These are phyloP conservation scores for Gonatopus flavifemur DNA, from an alignment of 1,140 invertebrate genomes.

Conservation along the genomic window DNA sequence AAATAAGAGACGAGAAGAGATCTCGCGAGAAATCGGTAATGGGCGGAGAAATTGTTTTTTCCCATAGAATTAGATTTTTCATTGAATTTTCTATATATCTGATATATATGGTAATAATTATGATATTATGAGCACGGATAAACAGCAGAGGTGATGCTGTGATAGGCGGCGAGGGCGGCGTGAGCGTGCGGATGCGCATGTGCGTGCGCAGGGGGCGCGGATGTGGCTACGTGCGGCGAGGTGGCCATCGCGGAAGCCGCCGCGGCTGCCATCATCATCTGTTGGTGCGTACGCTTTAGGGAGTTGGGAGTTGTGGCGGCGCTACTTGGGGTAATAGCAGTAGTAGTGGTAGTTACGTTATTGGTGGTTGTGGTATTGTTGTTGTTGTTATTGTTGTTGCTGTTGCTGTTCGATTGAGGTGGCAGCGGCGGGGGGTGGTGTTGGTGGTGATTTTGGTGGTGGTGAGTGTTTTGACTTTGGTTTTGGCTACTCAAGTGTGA, in stretches of 20 bases:
- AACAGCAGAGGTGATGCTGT: slow-evolving; percentile 55
- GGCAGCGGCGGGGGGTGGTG: neutral
- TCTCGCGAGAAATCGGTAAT: slow-evolving; percentile 28
- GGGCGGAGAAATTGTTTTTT: slow-evolving; percentile 27
- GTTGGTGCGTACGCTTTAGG: slow-evolving; percentile 60
- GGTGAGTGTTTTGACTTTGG: slow-evolving; percentile 60
- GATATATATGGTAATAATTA: neutral
- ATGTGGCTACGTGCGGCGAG: slow-evolving; percentile 56
- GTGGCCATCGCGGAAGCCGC: slow-evolving; percentile 57
- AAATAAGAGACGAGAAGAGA: slow-evolving; percentile 11
- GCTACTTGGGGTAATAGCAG: slow-evolving; percentile 56
- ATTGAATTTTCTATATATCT: neutral
- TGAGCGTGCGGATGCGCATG: slow-evolving; percentile 54
- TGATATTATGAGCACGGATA: slow-evolving; percentile 60
- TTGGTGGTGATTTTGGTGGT: slow-evolving; percentile 24
- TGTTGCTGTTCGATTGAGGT: neutral
- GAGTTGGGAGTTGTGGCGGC: slow-evolving; percentile 61
- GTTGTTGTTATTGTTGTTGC: slow-evolving; percentile 15
- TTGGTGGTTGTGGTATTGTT: slow-evolving; percentile 31
- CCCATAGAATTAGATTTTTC: neutral
- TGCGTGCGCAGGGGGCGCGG: slow-evolving; percentile 54
- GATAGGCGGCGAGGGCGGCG: slow-evolving; percentile 59
- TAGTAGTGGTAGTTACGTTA: slow-evolving; percentile 41
- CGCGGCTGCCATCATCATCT: slow-evolving; percentile 59
- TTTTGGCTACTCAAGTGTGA: slow-evolving; percentile 62